A percentile compares a stretch with the other conserved stretches of the same genome.
Evolutionary conservation across 2,888 invertebrate species (phyloP).

Genomic region (Lithosia quadra): DNA sequence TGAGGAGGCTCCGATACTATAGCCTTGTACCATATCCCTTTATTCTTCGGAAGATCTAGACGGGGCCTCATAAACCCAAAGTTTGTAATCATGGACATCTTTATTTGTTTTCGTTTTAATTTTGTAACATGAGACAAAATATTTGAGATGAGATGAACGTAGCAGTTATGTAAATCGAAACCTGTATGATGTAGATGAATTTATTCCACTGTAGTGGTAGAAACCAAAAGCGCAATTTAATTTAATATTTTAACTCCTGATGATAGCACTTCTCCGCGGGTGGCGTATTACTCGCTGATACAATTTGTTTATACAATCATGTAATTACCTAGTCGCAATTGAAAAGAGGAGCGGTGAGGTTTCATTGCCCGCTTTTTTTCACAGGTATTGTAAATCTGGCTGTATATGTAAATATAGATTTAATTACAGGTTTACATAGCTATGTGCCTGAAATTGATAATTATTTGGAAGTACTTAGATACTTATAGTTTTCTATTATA

Average conservation of each 20-base stretch:
- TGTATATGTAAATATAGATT: not conserved
- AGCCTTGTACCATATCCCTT: too few species aligned
- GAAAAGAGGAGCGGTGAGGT: not conserved
- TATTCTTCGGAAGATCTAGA: too few species aligned
- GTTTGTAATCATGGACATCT: not conserved
- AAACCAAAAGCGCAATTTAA: constrained; percentile 1
- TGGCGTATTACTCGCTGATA: not conserved
- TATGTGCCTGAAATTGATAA: not conserved
- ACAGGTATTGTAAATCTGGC: too few species aligned
- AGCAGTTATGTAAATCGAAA: constrained; percentile 1
- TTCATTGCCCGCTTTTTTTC: not conserved
- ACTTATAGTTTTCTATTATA: too few species aligned
- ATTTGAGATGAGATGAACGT: not conserved
- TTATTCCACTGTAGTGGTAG: not conserved
- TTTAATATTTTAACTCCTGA: not conserved
- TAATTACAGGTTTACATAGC: not conserved
- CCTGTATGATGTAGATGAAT: not conserved
- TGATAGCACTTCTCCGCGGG: not conserved
- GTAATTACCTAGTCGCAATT: not conserved
- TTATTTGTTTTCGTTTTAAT: not conserved
- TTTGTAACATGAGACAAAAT: not conserved
- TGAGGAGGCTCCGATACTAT: too few species aligned
- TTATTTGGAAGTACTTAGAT: not conserved
- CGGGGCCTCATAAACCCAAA: too few species aligned
- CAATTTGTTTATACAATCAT: not conserved